A percentile compares a stretch with the other conserved stretches of the same genome.
Evolutionary conservation across 2,113 vertebrate genomes (phyloP).

Genomic region (Melanerpes aurifrons): DNA sequence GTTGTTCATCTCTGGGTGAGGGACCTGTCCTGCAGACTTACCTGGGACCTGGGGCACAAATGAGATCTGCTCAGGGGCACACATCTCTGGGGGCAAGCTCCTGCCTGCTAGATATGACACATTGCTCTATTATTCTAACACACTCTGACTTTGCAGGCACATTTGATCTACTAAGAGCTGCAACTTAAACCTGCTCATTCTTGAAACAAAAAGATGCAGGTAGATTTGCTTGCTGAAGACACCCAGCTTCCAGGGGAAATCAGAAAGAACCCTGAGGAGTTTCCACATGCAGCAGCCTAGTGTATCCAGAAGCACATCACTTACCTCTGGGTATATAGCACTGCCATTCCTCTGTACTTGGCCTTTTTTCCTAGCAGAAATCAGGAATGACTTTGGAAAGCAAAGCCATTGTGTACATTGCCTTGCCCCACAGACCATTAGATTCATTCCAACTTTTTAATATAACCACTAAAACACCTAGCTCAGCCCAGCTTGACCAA

Average conservation of each 20-base stretch:
- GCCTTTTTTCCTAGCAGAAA: not conserved
- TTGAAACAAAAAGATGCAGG: not conserved
- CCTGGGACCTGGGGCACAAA: not conserved
- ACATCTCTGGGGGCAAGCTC: not conserved
- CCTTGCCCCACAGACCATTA: not conserved
- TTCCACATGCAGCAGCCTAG: not conserved
- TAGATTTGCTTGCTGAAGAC: not conserved
- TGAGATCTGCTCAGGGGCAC: not conserved
- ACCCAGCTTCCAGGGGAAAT: not conserved
- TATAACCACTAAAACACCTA: not conserved
- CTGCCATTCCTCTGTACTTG: not conserved
- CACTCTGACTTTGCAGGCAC: too few relatives aligned
- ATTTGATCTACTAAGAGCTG: not conserved
- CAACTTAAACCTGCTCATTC: not conserved
- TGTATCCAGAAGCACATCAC: not conserved
- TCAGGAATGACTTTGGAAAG: not conserved
- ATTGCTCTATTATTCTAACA: not conserved
- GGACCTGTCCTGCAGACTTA: not conserved
- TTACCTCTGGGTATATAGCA: not conserved
- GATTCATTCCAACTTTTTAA: not conserved
- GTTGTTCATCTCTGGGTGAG: not conserved
- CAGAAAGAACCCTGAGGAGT: not conserved
- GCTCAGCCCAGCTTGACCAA: not conserved
- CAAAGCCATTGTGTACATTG: fast-evolving
- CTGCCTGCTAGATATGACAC: not conserved